Percentiles rank a stretch among this genome's conserved stretches.
Conservation (phyloP, 2,888 invertebrate species). For the Trachelus stipa region DNA sequence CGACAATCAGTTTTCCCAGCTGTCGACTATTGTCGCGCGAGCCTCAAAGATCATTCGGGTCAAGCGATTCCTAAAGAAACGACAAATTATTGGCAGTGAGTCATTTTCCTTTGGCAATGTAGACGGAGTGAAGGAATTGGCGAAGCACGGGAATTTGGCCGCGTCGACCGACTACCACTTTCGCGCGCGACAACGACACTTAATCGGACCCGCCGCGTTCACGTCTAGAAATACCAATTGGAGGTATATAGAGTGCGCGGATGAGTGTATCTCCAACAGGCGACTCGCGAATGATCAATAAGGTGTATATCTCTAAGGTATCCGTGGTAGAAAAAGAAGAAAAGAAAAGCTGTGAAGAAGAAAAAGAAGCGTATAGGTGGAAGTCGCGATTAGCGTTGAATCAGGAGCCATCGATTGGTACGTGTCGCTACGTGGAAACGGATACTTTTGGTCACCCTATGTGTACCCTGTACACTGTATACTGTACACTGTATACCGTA, state of each 20-base stretch:
- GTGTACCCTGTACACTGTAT: background rate
- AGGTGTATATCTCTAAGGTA: background rate
- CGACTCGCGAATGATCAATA: background rate
- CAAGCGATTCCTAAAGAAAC: background rate
- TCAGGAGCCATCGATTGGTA: constrained; percentile 7
- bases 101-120: background rate
- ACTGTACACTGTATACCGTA: constrained; percentile 12
- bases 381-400: constrained; percentile 2
- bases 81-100: background rate
- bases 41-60: background rate
- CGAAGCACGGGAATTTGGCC: background rate
- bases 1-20: background rate
- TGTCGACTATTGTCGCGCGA: background rate
- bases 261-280: background rate
- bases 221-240: background rate
- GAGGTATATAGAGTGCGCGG: background rate
- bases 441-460: constrained; percentile 33
- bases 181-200: background rate
- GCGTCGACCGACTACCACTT: background rate
- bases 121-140: background rate
- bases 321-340: background rate
- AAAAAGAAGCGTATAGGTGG: background rate
- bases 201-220: background rate
- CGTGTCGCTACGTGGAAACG: constrained; percentile 30
- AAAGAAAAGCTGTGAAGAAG: background rate